Conservation (phyloP, 2,797 vertebrate species). For the Hippocampus kuda region DNA sequence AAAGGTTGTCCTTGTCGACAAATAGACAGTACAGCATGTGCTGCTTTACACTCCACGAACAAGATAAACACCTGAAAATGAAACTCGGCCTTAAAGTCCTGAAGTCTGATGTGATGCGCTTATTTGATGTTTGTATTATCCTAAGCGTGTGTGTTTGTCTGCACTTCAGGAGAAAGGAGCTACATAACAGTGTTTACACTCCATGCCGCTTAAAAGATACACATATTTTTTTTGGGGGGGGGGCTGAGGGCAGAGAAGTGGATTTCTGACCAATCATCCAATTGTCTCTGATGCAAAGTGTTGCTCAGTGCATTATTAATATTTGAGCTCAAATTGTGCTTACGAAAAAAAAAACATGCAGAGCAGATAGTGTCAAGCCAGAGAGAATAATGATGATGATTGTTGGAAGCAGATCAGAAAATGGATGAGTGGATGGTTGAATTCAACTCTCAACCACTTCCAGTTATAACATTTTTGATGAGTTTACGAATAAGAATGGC, state of each 20-base stretch:
- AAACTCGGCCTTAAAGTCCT: not conserved
- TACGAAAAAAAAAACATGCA: conserved; percentile 15
- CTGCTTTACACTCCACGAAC: not conserved
- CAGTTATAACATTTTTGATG: conserved; percentile 32
- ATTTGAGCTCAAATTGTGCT: conserved; percentile 40
- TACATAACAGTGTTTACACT: not conserved
- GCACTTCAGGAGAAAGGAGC: not conserved
- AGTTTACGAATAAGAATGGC: not conserved
- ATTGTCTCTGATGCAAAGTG: conserved; percentile 19
- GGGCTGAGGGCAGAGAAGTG: conserved; percentile 28
- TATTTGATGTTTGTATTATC: not conserved
- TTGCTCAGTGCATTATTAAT: conserved; percentile 40
- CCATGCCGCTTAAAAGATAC: not conserved
- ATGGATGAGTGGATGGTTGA: conserved; percentile 9
- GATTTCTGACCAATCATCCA: conserved; percentile 42
- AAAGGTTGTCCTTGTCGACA: no score
- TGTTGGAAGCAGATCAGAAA: no score
- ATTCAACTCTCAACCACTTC: conserved; percentile 40
- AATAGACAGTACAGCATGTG: not conserved
- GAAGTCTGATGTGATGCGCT: not conserved
- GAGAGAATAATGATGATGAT: conserved; percentile 35
- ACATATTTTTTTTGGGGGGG: conserved; percentile 1
- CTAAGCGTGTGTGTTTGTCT: not conserved
- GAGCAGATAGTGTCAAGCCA: conserved; percentile 36
- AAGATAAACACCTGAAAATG: not conserved